These are phyloP conservation scores for Tetanocera ferruginea DNA, from an alignment of 2,888 invertebrate genomes.

Conservation along the genomic window DNA sequence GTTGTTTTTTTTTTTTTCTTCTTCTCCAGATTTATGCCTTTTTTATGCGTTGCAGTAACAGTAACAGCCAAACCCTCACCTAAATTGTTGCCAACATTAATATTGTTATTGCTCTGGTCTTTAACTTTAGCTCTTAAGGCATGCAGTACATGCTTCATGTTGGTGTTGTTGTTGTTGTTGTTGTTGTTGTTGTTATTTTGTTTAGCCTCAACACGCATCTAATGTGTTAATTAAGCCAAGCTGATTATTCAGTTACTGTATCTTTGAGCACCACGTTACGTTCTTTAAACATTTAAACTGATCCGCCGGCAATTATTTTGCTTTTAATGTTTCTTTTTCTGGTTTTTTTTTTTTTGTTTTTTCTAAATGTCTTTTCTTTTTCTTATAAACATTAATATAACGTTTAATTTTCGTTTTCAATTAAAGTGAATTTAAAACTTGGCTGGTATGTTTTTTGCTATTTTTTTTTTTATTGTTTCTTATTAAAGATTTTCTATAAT, in stretches of 20 bases:
- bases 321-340: neutral
- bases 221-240: constrained; percentile 21
- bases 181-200: neutral
- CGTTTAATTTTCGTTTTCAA: constrained; percentile 2
- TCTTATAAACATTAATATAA: neutral
- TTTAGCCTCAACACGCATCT: constrained; percentile 3
- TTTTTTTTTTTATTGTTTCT: neutral
- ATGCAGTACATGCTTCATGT: neutral
- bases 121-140: too few relatives aligned
- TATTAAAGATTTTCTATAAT: neutral
- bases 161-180: neutral
- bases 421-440: neutral
- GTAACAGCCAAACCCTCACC: constrained; percentile 3
- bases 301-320: neutral
- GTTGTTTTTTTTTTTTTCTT: neutral
- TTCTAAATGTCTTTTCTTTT: neutral
- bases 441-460: neutral
- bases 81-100: constrained; percentile 10
- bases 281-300: neutral
- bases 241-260: neutral
- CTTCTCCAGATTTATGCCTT: neutral
- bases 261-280: neutral
- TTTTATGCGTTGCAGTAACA: constrained; percentile 21
- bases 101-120: neutral
- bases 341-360: neutral